phyloP scores from a whole-genome alignment of 2,113 vertebrate species.

The Vimba vimba region DNA sequence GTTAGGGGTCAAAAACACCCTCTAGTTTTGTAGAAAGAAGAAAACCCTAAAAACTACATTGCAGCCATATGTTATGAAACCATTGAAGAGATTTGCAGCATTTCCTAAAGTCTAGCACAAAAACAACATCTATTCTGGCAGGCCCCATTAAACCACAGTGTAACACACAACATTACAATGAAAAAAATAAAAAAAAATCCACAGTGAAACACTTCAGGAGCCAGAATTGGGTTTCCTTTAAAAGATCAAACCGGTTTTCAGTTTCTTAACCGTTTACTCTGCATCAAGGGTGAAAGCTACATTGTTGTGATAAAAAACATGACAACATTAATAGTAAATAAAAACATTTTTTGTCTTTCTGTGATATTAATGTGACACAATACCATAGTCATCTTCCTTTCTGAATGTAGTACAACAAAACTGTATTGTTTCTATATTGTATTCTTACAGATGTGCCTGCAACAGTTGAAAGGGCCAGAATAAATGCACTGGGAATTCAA shows the following conservation, averaged over 20 bases:
- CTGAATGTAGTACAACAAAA: background rate
- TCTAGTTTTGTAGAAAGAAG: slow-evolving; percentile 55
- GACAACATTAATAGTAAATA: slow-evolving; percentile 30
- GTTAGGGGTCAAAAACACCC: slow-evolving; percentile 63
- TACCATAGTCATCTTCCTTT: background rate
- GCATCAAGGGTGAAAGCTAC: background rate
- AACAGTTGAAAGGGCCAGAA: slow-evolving; percentile 15
- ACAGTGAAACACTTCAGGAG: slow-evolving; percentile 47
- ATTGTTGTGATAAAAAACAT: slow-evolving; percentile 34
- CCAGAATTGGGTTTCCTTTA: slow-evolving; percentile 50
- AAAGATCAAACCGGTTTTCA: slow-evolving; percentile 1
- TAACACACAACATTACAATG: slow-evolving; percentile 31
- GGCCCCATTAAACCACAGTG: slow-evolving; percentile 50
- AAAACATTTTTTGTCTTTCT: background rate
- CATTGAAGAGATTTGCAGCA: slow-evolving; percentile 33
- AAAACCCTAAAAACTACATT: slow-evolving; percentile 49
- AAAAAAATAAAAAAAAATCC: slow-evolving; percentile 12
- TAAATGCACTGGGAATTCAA: slow-evolving; percentile 9
- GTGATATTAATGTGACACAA: slow-evolving; percentile 4
- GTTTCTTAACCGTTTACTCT: background rate
- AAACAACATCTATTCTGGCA: slow-evolving; percentile 47
- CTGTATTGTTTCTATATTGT: background rate
- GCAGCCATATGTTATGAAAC: slow-evolving; percentile 29
- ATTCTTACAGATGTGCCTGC: background rate
- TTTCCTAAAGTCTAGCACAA: slow-evolving; percentile 49